A percentile compares a stretch with the other conserved stretches of the same genome.
Evolutionary conservation across 2,797 vertebrate species (phyloP).

Genomic region (Rhabdophis nuchalis): DNA sequence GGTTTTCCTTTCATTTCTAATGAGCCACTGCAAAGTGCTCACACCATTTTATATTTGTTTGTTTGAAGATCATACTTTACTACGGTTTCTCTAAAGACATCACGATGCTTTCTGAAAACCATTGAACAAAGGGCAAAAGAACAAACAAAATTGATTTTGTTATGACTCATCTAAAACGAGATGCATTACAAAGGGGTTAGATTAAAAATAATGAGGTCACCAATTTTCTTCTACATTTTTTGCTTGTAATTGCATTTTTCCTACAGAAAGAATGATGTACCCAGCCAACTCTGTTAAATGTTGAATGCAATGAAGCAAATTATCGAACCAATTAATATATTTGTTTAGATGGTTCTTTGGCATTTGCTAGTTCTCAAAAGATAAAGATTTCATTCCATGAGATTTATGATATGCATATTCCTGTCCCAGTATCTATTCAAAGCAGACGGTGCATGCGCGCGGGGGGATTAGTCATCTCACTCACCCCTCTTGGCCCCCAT

Average conservation of each 20-base stretch:
- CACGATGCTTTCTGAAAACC: constrained; percentile 24
- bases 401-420: neutral
- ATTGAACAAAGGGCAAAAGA: constrained; percentile 46
- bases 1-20: constrained; percentile 56
- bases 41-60: constrained; percentile 45
- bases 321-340: neutral
- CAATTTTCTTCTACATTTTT: constrained; percentile 16
- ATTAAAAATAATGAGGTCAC: constrained; percentile 44
- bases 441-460: too few relatives aligned
- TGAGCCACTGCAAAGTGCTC: constrained; percentile 45
- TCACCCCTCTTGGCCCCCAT: too few relatives aligned
- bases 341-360: neutral
- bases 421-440: neutral
- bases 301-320: neutral
- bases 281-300: neutral
- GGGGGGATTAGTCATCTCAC: too few relatives aligned
- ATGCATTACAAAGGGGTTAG: constrained; percentile 24
- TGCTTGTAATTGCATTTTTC: constrained; percentile 3
- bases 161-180: constrained; percentile 22
- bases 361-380: neutral
- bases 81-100: constrained; percentile 11
- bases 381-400: neutral
- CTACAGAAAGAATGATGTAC: neutral
- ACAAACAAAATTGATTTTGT: constrained; percentile 31
- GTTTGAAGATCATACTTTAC: constrained; percentile 51